phyloP scores from a whole-genome alignment of 2,113 vertebrate genomes.

The Rana temporaria region DNA sequence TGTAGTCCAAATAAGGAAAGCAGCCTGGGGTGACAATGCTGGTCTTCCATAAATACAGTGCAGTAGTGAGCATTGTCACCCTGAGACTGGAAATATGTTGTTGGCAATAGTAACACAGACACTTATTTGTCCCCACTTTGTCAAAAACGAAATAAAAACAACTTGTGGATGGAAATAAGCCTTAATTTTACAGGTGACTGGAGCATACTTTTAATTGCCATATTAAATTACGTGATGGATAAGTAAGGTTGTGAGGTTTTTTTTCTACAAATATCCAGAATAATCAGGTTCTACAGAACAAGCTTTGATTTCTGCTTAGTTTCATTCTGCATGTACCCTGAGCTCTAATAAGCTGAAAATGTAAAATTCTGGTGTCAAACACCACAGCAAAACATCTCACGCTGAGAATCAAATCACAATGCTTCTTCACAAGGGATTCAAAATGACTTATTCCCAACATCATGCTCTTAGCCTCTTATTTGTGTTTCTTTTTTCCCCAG shows the following conservation, averaged over 20 bases:
- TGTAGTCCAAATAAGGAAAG: too few species aligned
- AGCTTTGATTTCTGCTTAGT: not conserved
- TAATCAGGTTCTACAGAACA: not conserved
- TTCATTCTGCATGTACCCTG: slow-evolving; percentile 15
- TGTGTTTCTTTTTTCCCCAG: slow-evolving; percentile 1
- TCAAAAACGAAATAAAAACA: too few species aligned
- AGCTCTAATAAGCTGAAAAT: slow-evolving; percentile 9
- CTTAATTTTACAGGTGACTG: not conserved
- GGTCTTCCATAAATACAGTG: too few species aligned
- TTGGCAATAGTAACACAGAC: too few species aligned
- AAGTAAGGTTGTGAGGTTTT: not conserved
- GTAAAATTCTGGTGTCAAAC: slow-evolving; percentile 19
- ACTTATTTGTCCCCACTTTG: too few species aligned
- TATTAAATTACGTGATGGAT: too few species aligned
- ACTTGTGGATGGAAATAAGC: too few species aligned
- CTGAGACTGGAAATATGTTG: too few species aligned
- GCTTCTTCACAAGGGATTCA: slow-evolving; percentile 5
- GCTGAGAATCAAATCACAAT: slow-evolving; percentile 31
- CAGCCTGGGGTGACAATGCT: too few species aligned
- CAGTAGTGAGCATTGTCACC: too few species aligned
- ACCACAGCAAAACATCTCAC: slow-evolving; percentile 22
- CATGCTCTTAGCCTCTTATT: slow-evolving; percentile 13
- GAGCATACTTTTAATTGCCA: too few species aligned
- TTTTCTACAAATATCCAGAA: not conserved
- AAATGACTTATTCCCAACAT: slow-evolving; percentile 35